phyloP scores from a whole-genome alignment of 2,797 vertebrate genomes.

The Hippoglossus hippoglossus region DNA sequence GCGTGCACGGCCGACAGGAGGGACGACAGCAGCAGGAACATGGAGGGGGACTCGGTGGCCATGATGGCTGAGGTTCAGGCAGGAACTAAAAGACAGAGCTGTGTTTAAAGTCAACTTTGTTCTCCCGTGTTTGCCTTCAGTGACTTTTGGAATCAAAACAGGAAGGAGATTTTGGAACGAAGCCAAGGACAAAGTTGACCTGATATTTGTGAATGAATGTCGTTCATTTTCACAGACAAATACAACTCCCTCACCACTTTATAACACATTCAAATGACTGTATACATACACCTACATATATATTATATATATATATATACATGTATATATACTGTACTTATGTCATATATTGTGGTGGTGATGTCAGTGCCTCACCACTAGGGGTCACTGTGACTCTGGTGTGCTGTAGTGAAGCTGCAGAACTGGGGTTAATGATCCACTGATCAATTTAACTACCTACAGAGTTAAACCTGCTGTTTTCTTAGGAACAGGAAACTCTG shows the following conservation, averaged over 20 bases:
- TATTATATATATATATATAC: no score
- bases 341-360: conserved; percentile 25
- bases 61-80: conserved; percentile 52
- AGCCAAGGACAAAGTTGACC: conserved; percentile 76
- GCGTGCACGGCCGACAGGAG: conserved; percentile 38
- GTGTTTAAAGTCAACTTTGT: conserved; percentile 59
- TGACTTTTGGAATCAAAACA: conserved; percentile 84
- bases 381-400: conserved; percentile 67
- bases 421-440: conserved; percentile 69
- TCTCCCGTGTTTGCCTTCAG: conserved; percentile 71
- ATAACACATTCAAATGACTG: background rate
- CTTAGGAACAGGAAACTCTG: conserved; percentile 5
- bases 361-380: conserved; percentile 32
- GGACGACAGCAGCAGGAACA: conserved; percentile 48
- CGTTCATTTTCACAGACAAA: background rate
- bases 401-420: conserved; percentile 15
- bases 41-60: conserved; percentile 39
- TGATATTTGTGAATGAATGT: conserved; percentile 61
- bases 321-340: no score
- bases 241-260: background rate
- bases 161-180: conserved; percentile 62
- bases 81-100: conserved; percentile 1
- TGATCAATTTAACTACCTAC: conserved; percentile 45
- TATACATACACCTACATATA: background rate
- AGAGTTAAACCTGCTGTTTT: conserved; percentile 21